These are phyloP conservation scores for Zelostemma sp. DNA, from an alignment of 1,140 invertebrate species.

Conservation along the genomic window DNA sequence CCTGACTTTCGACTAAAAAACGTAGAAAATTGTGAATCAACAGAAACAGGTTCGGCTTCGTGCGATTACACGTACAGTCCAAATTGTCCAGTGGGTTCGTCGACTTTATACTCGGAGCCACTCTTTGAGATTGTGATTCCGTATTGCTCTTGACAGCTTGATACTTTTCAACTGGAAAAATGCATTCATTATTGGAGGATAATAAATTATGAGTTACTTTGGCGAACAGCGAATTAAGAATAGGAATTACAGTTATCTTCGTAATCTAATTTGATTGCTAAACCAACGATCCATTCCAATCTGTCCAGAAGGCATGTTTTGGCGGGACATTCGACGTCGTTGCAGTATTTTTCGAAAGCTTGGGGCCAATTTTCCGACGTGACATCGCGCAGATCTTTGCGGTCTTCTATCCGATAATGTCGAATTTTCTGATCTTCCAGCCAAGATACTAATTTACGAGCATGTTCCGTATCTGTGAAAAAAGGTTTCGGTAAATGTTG, in stretches of 20 bases:
- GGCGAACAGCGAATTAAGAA: too few species aligned
- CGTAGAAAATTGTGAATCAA: constrained; percentile 18
- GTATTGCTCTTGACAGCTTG: constrained; percentile 76
- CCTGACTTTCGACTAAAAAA: constrained; percentile 82
- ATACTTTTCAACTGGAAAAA: constrained; percentile 78
- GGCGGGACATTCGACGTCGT: constrained; percentile 78
- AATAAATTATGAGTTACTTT: too few species aligned
- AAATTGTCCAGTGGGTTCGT: constrained; percentile 87
- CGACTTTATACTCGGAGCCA: constrained; percentile 78
- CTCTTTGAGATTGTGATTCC: constrained; percentile 66
- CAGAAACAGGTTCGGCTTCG: too few species aligned
- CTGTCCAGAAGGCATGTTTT: constrained; percentile 72
- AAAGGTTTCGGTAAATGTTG: constrained; percentile 21
- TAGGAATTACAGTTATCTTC: constrained; percentile 81
- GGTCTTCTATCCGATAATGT: constrained; percentile 87
- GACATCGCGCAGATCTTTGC: constrained; percentile 78
- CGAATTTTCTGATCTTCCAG: constrained; percentile 95
- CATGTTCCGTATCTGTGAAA: constrained; percentile 80
- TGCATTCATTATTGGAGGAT: too few species aligned
- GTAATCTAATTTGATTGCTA: constrained; percentile 87
- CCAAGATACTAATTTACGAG: constrained; percentile 88
- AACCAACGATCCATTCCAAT: constrained; percentile 88
- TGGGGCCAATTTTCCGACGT: constrained; percentile 77
- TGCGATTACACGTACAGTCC: constrained; percentile 79
- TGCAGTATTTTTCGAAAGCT: constrained; percentile 82